phyloP scores from a whole-genome alignment of 37 sponge, comb jelly and placozoan species.

The Sycon ciliatum region DNA sequence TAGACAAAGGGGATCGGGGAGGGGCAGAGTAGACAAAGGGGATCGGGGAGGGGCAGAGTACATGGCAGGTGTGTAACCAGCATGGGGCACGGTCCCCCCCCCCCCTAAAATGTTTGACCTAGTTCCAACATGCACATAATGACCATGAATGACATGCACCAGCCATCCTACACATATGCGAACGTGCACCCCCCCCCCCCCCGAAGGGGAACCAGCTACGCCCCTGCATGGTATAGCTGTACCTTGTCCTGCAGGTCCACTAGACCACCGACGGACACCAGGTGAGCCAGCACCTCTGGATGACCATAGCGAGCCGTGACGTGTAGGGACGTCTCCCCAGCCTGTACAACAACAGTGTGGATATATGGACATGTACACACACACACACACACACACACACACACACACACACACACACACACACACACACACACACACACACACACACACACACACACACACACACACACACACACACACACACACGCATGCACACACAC shows the following conservation, averaged over 20 bases:
- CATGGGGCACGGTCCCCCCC: too few species aligned
- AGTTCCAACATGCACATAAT: too few species aligned
- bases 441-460: conserved; percentile 21
- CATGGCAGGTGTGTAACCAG: background rate
- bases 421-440: conserved; percentile 39
- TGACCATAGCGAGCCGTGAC: conserved; percentile 74
- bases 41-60: background rate
- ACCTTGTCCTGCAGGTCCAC: conserved; percentile 69
- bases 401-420: conserved; percentile 39
- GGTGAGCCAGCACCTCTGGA: conserved; percentile 48
- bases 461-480: conserved; percentile 5
- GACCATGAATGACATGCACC: too few species aligned
- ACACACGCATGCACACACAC: background rate
- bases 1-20: background rate
- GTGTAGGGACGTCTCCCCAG: conserved; percentile 64
- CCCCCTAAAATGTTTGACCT: too few species aligned
- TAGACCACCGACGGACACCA: conserved; percentile 42
- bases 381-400: conserved; percentile 27
- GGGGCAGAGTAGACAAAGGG: background rate
- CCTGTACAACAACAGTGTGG: conserved; percentile 16
- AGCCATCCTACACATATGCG: too few species aligned
- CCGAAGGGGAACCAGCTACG: too few species aligned
- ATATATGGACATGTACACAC: background rate
- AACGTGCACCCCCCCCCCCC: too few species aligned
- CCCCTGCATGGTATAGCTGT: background rate